Base-by-base conservation (phyloP, 2,888 invertebrate species). In the Eubasilissa splendida region DNA sequence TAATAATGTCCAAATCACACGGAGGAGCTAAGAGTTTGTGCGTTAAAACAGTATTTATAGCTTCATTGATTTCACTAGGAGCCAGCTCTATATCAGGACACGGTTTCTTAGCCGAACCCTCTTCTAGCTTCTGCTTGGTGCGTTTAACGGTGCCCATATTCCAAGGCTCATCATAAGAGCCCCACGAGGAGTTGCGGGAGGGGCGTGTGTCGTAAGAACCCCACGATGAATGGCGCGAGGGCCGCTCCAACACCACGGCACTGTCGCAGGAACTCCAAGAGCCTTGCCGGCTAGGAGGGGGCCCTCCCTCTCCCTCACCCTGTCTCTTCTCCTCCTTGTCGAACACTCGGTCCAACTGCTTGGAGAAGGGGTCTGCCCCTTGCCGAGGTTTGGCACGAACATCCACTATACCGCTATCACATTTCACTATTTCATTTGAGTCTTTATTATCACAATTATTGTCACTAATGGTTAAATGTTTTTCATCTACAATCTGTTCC, bases 181-280 rank as follows among this genome's bases (percentile, higher is more conserved):
- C 93, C 93, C 94, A 94, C 66, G 94, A 94, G 87, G 94, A 93
- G 84, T 94, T 94, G 76, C 94, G 88, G 56, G 93, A 93, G 0
- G 94, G 93, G 63, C 93, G 90, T 76, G 92, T 92, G 86, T 95
- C 95, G 75, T 93, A 93, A n/a, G 95, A 94, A 81, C 95, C 95
- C 95, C 96, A 96, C 60, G 96, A 95, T 84, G 95, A 94, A 86
- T 95, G 95, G 10, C 96, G 92, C 80, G 95, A 94, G 53, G 94
- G 92, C 59, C 89, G 87, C 84, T 94, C 94, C 82, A 94, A 89
- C 70, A 93, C 94, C 56, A 95, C 94, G 50, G 95, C 95, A 86
- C 95, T 95, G 87, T 95, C 95, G 87, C 93, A 93, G 54, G 94
- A 94, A 86, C 93, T 93, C 94, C 95, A 95, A 73, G 95, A 95